A percentile compares a stretch with the other conserved stretches of the same genome.
phyloP scores from a whole-genome alignment of 2,797 vertebrate genomes.

The Gymnoscopelus braueri region DNA sequence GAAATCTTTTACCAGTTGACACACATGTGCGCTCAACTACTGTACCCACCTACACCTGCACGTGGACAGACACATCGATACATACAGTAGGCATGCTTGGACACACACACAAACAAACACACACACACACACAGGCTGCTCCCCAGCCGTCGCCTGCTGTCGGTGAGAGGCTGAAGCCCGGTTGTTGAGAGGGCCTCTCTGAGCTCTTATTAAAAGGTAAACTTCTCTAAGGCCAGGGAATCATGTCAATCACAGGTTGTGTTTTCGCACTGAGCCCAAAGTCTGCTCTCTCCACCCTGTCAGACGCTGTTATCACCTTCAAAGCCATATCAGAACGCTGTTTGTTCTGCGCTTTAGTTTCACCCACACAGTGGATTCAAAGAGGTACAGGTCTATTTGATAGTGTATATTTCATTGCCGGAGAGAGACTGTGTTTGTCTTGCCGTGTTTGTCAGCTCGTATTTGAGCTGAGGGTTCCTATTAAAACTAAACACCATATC shows the following conservation, averaged over 20 bases:
- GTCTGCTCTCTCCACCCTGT: constrained; percentile 81
- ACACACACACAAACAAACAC: not conserved
- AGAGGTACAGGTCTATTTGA: constrained; percentile 88
- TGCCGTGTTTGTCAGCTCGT: constrained; percentile 82
- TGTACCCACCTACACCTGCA: not conserved
- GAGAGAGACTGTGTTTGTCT: constrained; percentile 86
- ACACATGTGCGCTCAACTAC: constrained; percentile 15
- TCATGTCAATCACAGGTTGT: constrained; percentile 83
- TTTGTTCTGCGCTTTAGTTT: constrained; percentile 96
- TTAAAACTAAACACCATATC: constrained; percentile 87
- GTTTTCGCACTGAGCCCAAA: constrained; percentile 78
- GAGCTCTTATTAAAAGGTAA: constrained; percentile 88
- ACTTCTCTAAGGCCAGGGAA: constrained; percentile 80
- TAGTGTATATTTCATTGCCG: constrained; percentile 84
- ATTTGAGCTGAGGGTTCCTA: constrained; percentile 83
- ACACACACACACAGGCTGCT: constrained; percentile 3
- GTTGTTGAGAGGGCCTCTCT: constrained; percentile 71
- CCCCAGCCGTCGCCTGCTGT: constrained; percentile 57
- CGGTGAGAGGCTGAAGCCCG: constrained; percentile 56
- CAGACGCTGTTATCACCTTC: constrained; percentile 91
- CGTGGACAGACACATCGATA: constrained; percentile 4
- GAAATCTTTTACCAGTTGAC: constrained; percentile 82
- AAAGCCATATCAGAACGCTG: constrained; percentile 90
- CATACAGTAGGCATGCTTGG: not conserved
- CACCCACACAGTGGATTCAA: constrained; percentile 88